Conservation (phyloP, 2,797 vertebrate genomes). For the Pristis pectinata region DNA sequence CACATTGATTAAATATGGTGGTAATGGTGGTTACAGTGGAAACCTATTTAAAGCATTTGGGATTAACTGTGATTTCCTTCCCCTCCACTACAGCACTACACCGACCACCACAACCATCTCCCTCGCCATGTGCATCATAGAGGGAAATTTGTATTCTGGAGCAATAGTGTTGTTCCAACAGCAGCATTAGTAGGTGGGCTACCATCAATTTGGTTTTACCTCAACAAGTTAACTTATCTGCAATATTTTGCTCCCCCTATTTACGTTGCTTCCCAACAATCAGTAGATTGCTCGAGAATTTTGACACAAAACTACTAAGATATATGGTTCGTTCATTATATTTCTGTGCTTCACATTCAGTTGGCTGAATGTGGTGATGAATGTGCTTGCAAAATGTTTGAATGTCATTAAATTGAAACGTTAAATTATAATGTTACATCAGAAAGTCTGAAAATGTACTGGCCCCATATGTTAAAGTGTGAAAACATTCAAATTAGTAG, state of each 20-base stretch:
- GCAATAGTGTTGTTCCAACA: neutral
- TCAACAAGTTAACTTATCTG: neutral
- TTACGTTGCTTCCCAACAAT: neutral
- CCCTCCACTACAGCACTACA: too few species aligned
- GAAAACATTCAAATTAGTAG: neutral
- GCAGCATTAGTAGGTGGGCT: neutral
- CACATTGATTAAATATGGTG: neutral
- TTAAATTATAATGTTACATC: neutral
- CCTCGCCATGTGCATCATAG: neutral
- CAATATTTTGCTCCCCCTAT: neutral
- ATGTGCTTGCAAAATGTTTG: neutral
- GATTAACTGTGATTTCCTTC: neutral
- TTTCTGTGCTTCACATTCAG: neutral
- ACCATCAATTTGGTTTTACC: neutral
- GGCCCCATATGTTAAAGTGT: neutral
- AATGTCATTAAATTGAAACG: neutral
- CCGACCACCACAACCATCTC: neutral
- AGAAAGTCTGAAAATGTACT: neutral
- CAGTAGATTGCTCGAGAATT: neutral
- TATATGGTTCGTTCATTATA: neutral
- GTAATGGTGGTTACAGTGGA: neutral
- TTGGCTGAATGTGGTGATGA: neutral
- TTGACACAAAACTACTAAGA: neutral
- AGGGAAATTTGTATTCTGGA: neutral
- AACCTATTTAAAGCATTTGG: neutral